phyloP scores from a whole-genome alignment of 30 jellyfish, hydroid and myxozoan genomes.

The Turritopsis rubra region DNA sequence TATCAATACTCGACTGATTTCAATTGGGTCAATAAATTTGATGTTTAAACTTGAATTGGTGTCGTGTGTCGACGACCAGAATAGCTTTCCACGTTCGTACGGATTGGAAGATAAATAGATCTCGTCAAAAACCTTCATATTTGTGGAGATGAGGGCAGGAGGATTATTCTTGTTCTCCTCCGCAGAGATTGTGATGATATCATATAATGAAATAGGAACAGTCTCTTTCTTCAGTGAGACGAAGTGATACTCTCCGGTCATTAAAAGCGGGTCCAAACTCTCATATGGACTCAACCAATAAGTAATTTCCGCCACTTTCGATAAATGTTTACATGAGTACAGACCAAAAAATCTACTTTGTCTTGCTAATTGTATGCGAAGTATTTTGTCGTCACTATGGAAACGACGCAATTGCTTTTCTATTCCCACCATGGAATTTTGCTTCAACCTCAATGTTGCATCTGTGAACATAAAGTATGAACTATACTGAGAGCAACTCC shows the following conservation, averaged over 20 bases:
- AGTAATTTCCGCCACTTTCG: neutral
- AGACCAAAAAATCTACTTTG: neutral
- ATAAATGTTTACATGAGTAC: neutral
- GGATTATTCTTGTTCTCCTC: neutral
- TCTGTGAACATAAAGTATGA: neutral
- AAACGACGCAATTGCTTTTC: neutral
- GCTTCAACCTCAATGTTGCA: neutral
- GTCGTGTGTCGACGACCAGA: slow-evolving; percentile 4
- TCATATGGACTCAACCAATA: neutral
- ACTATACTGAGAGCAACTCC: slow-evolving; percentile 9
- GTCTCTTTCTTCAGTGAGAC: neutral
- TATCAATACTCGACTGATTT: neutral
- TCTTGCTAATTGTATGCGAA: neutral
- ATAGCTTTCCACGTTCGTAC: neutral
- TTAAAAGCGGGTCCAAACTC: neutral
- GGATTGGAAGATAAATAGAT: neutral
- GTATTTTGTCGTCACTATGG: neutral
- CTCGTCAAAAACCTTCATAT: neutral
- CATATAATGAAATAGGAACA: neutral
- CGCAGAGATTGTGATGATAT: neutral
- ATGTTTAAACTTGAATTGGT: neutral
- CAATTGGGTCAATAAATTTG: neutral
- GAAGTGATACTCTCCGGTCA: neutral
- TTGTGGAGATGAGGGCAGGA: slow-evolving; percentile 2
- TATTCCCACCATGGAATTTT: neutral